Evolutionary conservation across 2,113 vertebrate genomes (phyloP).

Genomic region (Riparia riparia): DNA sequence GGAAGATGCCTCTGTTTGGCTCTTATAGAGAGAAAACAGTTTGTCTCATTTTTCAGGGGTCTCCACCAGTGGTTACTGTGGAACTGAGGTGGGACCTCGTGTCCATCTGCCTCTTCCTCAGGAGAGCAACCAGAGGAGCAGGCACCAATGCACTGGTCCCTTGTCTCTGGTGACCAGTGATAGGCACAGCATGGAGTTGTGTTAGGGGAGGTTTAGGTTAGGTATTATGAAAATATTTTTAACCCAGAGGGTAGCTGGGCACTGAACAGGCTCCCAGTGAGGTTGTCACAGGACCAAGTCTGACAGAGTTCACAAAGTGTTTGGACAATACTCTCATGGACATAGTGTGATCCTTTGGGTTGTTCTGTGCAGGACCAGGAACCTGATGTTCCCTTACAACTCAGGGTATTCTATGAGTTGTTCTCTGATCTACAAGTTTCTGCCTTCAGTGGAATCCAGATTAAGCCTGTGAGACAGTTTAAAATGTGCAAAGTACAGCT

Average conservation of each 20-base stretch:
- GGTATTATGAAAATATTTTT: background rate
- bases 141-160: background rate
- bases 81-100: background rate
- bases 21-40: background rate
- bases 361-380: background rate
- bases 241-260: background rate
- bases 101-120: background rate
- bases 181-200: accelerated
- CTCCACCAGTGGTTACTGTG: background rate
- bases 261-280: background rate
- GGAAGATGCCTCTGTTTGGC: background rate
- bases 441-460: background rate
- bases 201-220: background rate
- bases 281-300: background rate
- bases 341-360: too few species aligned
- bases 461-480: background rate
- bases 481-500: background rate
- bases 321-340: background rate
- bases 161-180: too few species aligned
- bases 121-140: accelerated
- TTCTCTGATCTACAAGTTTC: background rate
- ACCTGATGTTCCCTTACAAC: background rate
- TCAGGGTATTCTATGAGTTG: background rate
- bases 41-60: background rate
- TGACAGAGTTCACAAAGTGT: background rate